Evolutionary conservation across 1,140 invertebrate genomes (phyloP).

Genomic region (Whitmania pigra): DNA sequence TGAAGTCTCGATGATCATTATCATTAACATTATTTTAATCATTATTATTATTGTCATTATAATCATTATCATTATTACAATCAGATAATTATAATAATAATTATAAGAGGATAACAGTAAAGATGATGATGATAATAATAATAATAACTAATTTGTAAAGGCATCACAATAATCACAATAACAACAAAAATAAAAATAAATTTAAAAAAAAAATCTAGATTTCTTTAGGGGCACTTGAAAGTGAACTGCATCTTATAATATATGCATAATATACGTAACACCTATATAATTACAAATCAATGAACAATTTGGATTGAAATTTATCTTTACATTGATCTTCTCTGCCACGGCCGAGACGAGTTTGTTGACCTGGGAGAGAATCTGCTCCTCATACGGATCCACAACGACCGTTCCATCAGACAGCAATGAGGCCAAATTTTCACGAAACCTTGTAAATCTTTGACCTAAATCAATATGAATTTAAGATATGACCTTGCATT

Average conservation of each 20-base stretch:
- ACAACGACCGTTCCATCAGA: conserved; percentile 29
- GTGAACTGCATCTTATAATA: not conserved
- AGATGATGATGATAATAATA: no score
- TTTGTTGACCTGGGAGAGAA: conserved; percentile 31
- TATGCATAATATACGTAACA: no score
- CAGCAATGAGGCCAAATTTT: conserved; percentile 35
- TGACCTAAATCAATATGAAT: conserved; percentile 5
- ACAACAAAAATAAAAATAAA: no score
- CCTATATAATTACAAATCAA: conserved; percentile 1
- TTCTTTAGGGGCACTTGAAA: no score
- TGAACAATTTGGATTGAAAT: not conserved
- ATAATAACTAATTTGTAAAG: no score
- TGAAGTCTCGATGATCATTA: not conserved
- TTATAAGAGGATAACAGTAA: not conserved
- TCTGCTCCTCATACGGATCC: conserved; percentile 34
- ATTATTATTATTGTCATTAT: no score
- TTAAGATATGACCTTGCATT: not conserved
- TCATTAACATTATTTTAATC: no score
- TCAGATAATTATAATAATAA: no score
- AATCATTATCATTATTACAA: no score
- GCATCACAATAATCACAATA: no score
- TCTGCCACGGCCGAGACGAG: conserved; percentile 29
- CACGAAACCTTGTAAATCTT: conserved; percentile 31
- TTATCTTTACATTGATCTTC: conserved; percentile 30
- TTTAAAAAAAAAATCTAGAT: no score